A percentile compares a stretch with the other conserved stretches of the same genome.
Conservation (phyloP, 2,797 vertebrate species). For the Myotis pilosus region DNA sequence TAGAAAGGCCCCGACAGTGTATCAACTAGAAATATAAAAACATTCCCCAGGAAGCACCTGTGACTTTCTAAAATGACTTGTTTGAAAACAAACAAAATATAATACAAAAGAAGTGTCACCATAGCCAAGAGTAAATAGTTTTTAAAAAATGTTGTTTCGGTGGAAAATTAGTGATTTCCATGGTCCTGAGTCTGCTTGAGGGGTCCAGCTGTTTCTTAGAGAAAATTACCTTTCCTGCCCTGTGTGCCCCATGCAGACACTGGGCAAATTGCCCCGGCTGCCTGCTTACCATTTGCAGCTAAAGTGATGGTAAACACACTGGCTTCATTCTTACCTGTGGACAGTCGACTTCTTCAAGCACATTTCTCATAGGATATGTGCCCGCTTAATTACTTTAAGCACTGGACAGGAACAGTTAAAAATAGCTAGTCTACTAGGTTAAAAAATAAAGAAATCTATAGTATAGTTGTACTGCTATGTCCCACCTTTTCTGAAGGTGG, state of each 20-base stretch:
- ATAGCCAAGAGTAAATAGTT: background rate
- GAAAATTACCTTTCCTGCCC: background rate
- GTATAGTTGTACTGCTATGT: background rate
- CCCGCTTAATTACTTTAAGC: background rate
- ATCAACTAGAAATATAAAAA: background rate
- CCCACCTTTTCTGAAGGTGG: background rate
- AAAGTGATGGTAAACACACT: background rate
- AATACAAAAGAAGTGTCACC: background rate
- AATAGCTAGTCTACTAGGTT: background rate
- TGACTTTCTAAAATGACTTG: background rate
- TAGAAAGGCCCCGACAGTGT: background rate
- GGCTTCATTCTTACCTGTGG: background rate
- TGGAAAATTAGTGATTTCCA: constrained; percentile 4
- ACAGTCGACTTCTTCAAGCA: background rate
- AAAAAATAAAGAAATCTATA: background rate
- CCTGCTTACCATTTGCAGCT: background rate
- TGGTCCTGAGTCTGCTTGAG: background rate
- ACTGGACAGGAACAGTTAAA: background rate
- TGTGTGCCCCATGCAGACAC: background rate
- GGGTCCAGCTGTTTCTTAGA: background rate
- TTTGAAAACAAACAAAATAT: constrained; percentile 3
- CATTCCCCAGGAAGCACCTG: background rate
- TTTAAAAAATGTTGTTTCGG: background rate
- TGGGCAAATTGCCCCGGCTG: background rate
- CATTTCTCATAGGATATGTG: background rate